These are phyloP conservation scores for Temnothorax rugatulus DNA, from an alignment of 2,888 invertebrate species.

Conservation along the genomic window DNA sequence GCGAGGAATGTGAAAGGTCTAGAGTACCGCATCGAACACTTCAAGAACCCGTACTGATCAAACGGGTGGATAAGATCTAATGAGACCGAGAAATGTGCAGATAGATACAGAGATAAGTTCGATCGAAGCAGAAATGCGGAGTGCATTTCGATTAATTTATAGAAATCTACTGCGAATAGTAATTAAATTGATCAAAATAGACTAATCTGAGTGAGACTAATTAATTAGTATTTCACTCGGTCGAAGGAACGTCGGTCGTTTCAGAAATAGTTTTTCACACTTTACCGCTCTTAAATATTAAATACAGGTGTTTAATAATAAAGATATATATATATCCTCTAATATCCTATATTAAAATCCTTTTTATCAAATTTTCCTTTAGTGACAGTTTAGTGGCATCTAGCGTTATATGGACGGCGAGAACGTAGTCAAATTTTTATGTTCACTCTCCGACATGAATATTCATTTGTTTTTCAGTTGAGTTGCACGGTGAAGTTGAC, in stretches of 20 bases:
- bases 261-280: background rate
- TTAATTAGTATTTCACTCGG: slow-evolving; percentile 18
- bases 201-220: slow-evolving; percentile 12
- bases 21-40: slow-evolving; percentile 60
- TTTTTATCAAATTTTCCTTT: background rate
- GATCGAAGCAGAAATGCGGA: background rate
- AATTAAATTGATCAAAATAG: slow-evolving; percentile 15
- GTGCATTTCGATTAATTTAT: slow-evolving; percentile 20
- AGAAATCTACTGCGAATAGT: background rate
- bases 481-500: slow-evolving; percentile 94
- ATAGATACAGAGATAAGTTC: slow-evolving; percentile 17
- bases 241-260: background rate
- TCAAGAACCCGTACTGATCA: slow-evolving; percentile 45
- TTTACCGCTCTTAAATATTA: background rate
- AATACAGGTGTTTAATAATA: background rate
- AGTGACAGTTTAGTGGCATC: background rate
- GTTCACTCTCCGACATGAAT: background rate
- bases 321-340: too few relatives aligned
- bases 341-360: background rate
- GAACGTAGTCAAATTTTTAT: background rate
- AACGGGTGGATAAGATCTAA: slow-evolving; percentile 59
- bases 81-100: slow-evolving; percentile 26
- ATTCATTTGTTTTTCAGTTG: slow-evolving; percentile 88
- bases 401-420: background rate
- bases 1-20: slow-evolving; percentile 76